Conservation (phyloP, 2,888 invertebrate genomes). For the Drosophila lutescens region DNA sequence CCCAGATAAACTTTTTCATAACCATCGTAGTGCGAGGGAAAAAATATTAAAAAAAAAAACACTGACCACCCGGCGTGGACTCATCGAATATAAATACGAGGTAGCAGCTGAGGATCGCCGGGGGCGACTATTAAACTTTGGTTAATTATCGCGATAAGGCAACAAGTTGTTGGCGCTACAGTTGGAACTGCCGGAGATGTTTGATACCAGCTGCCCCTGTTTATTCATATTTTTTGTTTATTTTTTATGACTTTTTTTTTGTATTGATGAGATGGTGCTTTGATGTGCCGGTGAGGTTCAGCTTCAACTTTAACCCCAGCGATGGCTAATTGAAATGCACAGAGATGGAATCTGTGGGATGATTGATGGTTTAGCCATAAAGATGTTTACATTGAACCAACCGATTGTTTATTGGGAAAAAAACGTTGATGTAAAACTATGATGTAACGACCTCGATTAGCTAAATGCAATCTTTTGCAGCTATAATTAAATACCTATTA, state of each 20-base stretch:
- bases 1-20: conserved; percentile 36
- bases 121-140: conserved; percentile 55
- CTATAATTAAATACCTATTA: neutral
- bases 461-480: conserved; percentile 9
- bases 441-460: conserved; percentile 10
- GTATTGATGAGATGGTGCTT: conserved; percentile 14
- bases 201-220: conserved; percentile 29
- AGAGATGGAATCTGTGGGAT: conserved; percentile 32
- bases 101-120: conserved; percentile 29
- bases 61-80: conserved; percentile 24
- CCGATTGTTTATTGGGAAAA: neutral
- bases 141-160: conserved; percentile 81
- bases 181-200: conserved; percentile 27
- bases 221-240: conserved; percentile 26
- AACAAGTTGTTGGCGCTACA: conserved; percentile 66
- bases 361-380: conserved; percentile 33
- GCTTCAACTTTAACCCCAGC: conserved; percentile 27
- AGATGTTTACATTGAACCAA: conserved; percentile 28
- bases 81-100: conserved; percentile 10
- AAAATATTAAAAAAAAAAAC: neutral
- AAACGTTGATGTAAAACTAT: conserved; percentile 1
- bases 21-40: neutral
- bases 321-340: conserved; percentile 41
- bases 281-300: conserved; percentile 34
- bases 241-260: conserved; percentile 10